Base-by-base conservation (phyloP, 1,140 invertebrate species). In the Zaprionus africanus region DNA sequence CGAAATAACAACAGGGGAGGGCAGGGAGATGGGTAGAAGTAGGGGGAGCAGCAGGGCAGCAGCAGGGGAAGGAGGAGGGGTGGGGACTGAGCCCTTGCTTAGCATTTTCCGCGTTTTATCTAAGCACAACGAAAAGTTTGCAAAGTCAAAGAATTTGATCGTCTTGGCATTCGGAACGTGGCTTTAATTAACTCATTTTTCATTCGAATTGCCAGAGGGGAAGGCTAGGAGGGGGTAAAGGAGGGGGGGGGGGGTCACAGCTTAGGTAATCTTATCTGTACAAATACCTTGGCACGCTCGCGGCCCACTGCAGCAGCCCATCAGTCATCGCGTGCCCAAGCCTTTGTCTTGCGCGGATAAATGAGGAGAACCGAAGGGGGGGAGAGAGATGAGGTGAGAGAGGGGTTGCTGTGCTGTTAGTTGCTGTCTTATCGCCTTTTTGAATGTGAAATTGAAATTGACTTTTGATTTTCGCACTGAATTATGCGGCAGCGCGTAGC, bases 101-200 rank as follows among this genome's bases (percentile, higher is more conserved):
- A 78, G 83, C 73, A 86, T 86, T 81, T 83, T 76, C 26, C 51
- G 59, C 87, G 66, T 81, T 79, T 83, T 84, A 88, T 88, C 84
- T 79, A 31, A 12, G 24, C 36, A 43, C n/a, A 49, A 51, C 43
- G 63, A 58, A 85, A 82, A 80, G 60, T 81, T 86, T 81, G 54
- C 53, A 28, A 58, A 22, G 46, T 70, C 57, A 77, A 85, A 77
- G 69, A 90, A 90, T 90, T 85, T 85, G 82, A 85, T 81, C 76
- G 85, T 56, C 81, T 73, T 73, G 78, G 85, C 62, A 79, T 73
- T 79, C 57, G 66, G 43, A 81, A 85, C 86, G 79, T 90, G 82
- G 86, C 79, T 85, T 90, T 92, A 92, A 92, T 92, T 92, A 92
- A 92, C 90, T 92, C 86, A 92, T 92, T 92, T 92, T 92, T 92